Base-by-base conservation (phyloP, 2,113 vertebrate genomes). In the Speoplatyrhinus poulsoni region DNA sequence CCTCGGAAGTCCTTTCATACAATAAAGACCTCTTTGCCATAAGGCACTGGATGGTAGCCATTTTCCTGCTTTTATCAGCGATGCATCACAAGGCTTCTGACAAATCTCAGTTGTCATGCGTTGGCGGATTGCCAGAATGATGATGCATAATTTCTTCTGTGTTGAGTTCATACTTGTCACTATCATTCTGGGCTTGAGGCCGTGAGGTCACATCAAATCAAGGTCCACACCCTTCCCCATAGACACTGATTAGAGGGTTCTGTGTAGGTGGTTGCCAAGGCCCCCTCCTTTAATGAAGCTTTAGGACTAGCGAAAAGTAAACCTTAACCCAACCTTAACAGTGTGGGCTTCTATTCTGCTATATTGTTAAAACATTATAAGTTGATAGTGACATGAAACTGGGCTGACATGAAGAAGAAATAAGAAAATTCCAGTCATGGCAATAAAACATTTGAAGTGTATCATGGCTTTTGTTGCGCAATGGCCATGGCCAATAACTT, bases 151-250 rank as follows among this genome's bases (percentile, higher is more conserved):
- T 76, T 67, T 73, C 72, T 70, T 61, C 5, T 49, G 9, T 74
- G 82, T 72, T 85, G 85, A 84, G 82, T 83, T 67, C 60, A 62
- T 73, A 73, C 81, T 82, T 70, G 67, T 65, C 4, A 15, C 69
- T 70, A 65, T 83, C 62, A 46, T 70, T 76, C 59, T 60, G 53
- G 57, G 69, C 73, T 67, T 47, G 16, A 72, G 80, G 84, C 59
- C 75, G 11, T 12, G 82, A 84, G 83, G 84, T 87, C 77, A 60
- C 67, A 80, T 70, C 72, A 60, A 66, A 73, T 48, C 52, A 54
- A 54, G 62, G 63, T 78, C 72, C 46, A 3, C 36, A 50, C 60
- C n/a, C 6, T 12, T 3, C 9, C 54, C 55, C n/a, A 11, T 26
- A 60, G 10, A 67, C 84, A 81, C 2, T 80, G 82, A 86, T 80